Evolutionary conservation across 1,140 invertebrate species (phyloP), one percentile per base, ranked within the genome.

Genomic region (Sitophilus oryzae): DNA sequence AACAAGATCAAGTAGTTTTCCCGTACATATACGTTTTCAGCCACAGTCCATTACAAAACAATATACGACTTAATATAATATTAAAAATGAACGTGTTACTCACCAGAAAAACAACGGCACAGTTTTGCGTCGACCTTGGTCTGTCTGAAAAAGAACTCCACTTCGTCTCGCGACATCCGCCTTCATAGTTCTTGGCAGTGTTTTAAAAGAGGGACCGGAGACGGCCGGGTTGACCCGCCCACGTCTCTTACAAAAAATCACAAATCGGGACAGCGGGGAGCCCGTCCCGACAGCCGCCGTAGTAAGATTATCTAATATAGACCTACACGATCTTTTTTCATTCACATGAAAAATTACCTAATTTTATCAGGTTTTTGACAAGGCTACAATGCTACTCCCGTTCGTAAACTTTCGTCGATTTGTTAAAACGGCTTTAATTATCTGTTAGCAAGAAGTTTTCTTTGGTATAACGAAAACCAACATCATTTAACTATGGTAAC

Each of bases 251-350:
- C 53, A 42, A 56, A 49, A 40, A 43, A 11, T 49, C 16, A 50
- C 45, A 56, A 56, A 43, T 44, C 37, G 19, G 36, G 36, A n/a
- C 43, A 15, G 10, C 22, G 8, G 34, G 22, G 4, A 35, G 35
- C 35, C 14, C 4, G 6, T 18, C 20, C 44, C 16, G 35, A 21
- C n/a, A 5, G 23, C 38, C 37, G 11, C 19, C n/a, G 21, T 23
- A 40, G 34, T 38, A 40, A 59, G 58, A 50, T 69, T 68, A 73
- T 74, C 72, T 74, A 74, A 74, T 74, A 72, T 74, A 74, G 71
- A 74, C 71, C 72, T 74, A 74, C 72, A 64, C 30, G 40, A 49
- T 58, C 66, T 66, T 66, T 71, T 72, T 71, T 63, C 68, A 71
- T 69, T 69, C 64, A 67, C 63, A 72, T 71, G 70, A 71, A 73